Evolutionary conservation across 2,113 vertebrate genomes (phyloP), one percentile per base, ranked within the genome.

Genomic region (Eira barbara): DNA sequence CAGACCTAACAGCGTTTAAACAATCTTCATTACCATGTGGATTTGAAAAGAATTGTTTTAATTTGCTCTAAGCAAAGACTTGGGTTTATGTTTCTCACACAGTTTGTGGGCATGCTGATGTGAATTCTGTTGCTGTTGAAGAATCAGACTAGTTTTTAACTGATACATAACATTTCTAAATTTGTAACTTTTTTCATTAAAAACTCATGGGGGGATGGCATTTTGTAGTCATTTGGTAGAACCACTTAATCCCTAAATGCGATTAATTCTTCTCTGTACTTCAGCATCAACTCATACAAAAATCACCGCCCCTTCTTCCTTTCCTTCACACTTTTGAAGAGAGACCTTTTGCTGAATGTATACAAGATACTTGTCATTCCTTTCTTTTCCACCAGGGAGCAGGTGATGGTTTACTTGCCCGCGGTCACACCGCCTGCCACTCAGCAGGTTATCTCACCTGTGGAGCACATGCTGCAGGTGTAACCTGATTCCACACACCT

Each of bases 61-160:
- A 78, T 82, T 80, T 67, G 14, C 52, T 80, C 10, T 67, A 39
- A 83, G 18, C 23, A 79, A 89, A 71, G 45, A 61, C 34, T 4
- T 69, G 9, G 78, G 39, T 87, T 52, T 73, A 20, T 57, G 17
- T 84, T 90, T 85, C 63, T 95, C 61, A 79, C 45, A n/a, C 13
- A 65, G 74, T 18, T 91, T 55, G 25, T 82, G 29, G 34, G 39
- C 27, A 76, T 42, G 36, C 36, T 45, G 36, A 76, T 2, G 5
- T 42, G 69, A 94, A 85, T 63, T 93, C 20, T 69, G 81, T 31
- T 96, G 96, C 73, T 78, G 81, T 79, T 83, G 83, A 96, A 97
- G 39, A 88, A 45, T 47, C 47, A 74, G n/a, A 73, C 20, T 89
- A 47, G 39, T 73, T 95, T 94, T 69, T 61, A 94, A 92, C 31